Evolutionary conservation across 2,797 vertebrate genomes (phyloP).

Genomic region (Anguilla marmorata): DNA sequence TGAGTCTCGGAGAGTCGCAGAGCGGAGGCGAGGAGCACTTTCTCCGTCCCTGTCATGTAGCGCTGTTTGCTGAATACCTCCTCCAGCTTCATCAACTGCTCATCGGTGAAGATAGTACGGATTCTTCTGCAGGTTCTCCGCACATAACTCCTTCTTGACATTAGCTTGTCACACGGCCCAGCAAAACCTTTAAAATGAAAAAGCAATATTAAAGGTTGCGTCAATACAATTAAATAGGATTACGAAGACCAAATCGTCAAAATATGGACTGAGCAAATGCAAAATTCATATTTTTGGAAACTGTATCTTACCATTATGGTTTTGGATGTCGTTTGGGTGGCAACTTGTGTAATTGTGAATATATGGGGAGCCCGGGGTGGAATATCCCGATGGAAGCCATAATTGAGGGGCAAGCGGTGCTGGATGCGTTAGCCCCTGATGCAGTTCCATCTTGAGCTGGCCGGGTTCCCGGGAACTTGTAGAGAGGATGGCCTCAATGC

Average conservation of each 20-base stretch:
- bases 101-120: constrained; percentile 45
- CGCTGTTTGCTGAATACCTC: constrained; percentile 44
- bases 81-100: constrained; percentile 44
- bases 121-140: constrained; percentile 36
- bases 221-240: background rate
- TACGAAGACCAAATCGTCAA: background rate
- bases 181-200: constrained; percentile 24
- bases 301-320: constrained; percentile 27
- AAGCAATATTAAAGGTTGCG: background rate
- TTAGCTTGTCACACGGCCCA: constrained; percentile 22
- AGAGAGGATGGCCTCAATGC: constrained; percentile 43
- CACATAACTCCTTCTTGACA: constrained; percentile 36
- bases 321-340: constrained; percentile 1
- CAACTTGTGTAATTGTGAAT: constrained; percentile 15
- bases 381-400: constrained; percentile 26
- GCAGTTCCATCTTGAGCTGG: background rate
- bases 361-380: constrained; percentile 5
- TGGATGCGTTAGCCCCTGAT: background rate
- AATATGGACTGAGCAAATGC: background rate
- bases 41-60: constrained; percentile 46
- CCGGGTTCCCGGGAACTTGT: constrained; percentile 16
- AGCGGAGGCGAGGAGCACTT: constrained; percentile 42
- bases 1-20: constrained; percentile 43
- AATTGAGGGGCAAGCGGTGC: background rate
- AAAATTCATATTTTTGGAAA: background rate